These are phyloP conservation scores for Papilio polytes DNA, from an alignment of 1,140 invertebrate species.

Conservation along the genomic window DNA sequence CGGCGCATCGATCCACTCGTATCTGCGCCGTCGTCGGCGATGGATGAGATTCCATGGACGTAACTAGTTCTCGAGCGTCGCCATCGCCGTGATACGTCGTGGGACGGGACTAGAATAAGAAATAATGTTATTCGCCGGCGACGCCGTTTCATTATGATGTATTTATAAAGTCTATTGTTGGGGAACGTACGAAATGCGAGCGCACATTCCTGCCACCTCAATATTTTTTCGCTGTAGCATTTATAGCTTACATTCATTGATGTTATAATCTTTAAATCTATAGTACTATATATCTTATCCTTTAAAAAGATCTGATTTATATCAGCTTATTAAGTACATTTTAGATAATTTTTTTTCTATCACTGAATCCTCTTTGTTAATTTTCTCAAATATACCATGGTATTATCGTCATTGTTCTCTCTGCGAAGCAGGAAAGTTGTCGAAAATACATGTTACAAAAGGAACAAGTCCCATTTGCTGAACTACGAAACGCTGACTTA, in stretches of 20 bases:
- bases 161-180: conserved; percentile 40
- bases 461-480: not conserved
- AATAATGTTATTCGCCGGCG: conserved; percentile 37
- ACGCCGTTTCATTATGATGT: conserved; percentile 39
- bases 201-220: conserved; percentile 18
- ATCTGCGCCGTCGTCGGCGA: conserved; percentile 54
- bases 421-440: not conserved
- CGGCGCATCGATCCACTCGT: conserved; percentile 67
- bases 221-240: not conserved
- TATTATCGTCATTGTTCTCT: not conserved
- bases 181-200: conserved; percentile 27
- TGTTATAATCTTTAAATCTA: not conserved
- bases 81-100: conserved; percentile 28
- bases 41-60: conserved; percentile 61
- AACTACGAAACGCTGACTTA: not conserved
- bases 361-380: not conserved
- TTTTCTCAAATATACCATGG: not conserved
- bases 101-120: conserved; percentile 47
- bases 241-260: not conserved
- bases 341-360: too few species aligned
- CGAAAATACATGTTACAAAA: not conserved
- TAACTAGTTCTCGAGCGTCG: conserved; percentile 54
- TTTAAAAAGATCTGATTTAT: not conserved
- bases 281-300: not conserved
- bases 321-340: too few species aligned